These are phyloP conservation scores for Athetis lepigone DNA, from an alignment of 2,888 invertebrate species.

Conservation along the genomic window DNA sequence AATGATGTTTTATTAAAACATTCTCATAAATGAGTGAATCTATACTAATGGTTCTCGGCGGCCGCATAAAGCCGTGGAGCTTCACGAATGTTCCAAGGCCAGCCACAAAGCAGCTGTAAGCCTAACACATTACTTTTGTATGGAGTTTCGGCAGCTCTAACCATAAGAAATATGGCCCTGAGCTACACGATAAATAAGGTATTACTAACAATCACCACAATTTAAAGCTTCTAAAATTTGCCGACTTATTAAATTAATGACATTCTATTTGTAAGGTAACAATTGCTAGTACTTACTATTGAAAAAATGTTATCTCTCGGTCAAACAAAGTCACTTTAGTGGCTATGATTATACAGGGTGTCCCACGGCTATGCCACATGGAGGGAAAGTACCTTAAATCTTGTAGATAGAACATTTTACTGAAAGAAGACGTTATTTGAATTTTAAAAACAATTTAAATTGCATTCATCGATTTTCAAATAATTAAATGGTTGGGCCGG, in stretches of 20 bases:
- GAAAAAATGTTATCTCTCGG: no score
- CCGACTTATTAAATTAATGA: not conserved
- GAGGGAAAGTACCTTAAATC: no score
- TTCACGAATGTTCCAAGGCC: constrained; percentile 27
- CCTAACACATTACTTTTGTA: constrained; percentile 40
- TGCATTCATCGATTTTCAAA: no score
- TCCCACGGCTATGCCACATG: no score
- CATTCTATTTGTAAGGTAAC: not conserved
- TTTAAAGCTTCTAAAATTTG: not conserved
- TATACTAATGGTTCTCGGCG: constrained; percentile 35
- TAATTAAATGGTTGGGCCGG: no score
- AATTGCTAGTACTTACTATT: no score
- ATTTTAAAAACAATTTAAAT: no score
- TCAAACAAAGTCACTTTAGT: no score
- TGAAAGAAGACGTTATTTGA: no score
- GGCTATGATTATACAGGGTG: no score
- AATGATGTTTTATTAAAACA: constrained; percentile 32
- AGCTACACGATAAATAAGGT: not conserved
- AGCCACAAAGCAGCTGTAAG: constrained; percentile 28
- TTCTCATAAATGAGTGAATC: constrained; percentile 38
- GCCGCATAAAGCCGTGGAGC: constrained; percentile 30
- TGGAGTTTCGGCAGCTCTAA: constrained; percentile 28
- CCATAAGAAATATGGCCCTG: constrained; percentile 21
- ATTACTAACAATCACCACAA: not conserved
- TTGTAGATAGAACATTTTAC: no score